Evolutionary conservation across 1,140 invertebrate genomes (phyloP).

Genomic region (Wiebesia pumilae): DNA sequence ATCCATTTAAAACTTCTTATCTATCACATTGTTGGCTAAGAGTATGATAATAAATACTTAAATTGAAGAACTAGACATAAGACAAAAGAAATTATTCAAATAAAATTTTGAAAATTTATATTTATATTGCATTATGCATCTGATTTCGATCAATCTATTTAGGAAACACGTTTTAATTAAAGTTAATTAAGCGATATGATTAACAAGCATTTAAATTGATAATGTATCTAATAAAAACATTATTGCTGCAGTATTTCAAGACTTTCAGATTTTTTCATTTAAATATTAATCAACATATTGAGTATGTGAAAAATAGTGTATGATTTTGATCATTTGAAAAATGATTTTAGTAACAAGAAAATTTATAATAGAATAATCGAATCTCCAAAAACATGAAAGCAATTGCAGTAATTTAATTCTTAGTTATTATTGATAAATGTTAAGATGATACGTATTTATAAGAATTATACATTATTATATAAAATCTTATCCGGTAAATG

Average conservation of each 20-base stretch:
- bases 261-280: neutral
- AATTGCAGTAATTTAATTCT: neutral
- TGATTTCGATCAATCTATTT: neutral
- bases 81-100: neutral
- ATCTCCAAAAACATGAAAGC: neutral
- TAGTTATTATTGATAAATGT: neutral
- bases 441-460: neutral
- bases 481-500: neutral
- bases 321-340: neutral
- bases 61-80: neutral
- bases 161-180: neutral
- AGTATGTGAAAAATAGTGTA: neutral
- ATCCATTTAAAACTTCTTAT: neutral
- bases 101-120: neutral
- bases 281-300: neutral
- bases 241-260: neutral
- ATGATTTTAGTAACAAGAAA: neutral
- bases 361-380: neutral
- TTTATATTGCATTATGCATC: neutral
- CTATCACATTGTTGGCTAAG: neutral
- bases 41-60: neutral
- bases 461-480: conserved; percentile 2
- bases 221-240: neutral
- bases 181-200: neutral
- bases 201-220: neutral